Base-by-base conservation (phyloP, 2,888 invertebrate species). In the Platypus cylindrus region DNA sequence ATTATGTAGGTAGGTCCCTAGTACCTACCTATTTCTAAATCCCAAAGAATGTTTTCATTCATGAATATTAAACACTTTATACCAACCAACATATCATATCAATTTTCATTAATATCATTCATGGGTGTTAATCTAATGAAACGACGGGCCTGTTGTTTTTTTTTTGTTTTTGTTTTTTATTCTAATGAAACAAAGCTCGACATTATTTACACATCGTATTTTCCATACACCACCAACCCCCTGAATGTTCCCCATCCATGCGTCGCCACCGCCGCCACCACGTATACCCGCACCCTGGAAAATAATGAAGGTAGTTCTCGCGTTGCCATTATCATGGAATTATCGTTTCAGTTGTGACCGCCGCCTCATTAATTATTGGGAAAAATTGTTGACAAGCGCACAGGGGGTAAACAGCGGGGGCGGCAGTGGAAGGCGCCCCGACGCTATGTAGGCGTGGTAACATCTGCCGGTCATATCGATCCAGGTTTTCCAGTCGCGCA, bases 291-390 rank as follows among this genome's bases (percentile, higher is more conserved):
- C 23, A 34, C 27, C 32, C 34, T 35, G 38, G 37, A 49, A 49
- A 49, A 51, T 53, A 55, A 55, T 54, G 55, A 54, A 51, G 49
- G 45, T 65, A 55, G 59, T 60, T 59, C 60, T 61, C 58, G 55
- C 56, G 54, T 56, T 53, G 57, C 65, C 61, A 68, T 70, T 69
- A 70, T 61, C 56, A 61, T 64, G 62, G 62, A 59, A 62, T 62
- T 61, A 62, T 60, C 61, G 60, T 62, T 61, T 62, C 62, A 62
- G 58, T 60, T 59, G 54, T 49, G 56, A 59, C 60, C 61, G 54
- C 60, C 52, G 51, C 49, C 52, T 52, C 59, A 59, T 60, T 60
- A 59, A 60, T 60, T 59, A 59, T 50, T 45, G 47, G 48, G 49
- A 51, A 45, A 44, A 48, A 52, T 52, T 53, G 55, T 53, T 52